These are phyloP conservation scores for Enteromius trimaculatus DNA, from an alignment of 2,797 vertebrate species.

Conservation along the genomic window DNA sequence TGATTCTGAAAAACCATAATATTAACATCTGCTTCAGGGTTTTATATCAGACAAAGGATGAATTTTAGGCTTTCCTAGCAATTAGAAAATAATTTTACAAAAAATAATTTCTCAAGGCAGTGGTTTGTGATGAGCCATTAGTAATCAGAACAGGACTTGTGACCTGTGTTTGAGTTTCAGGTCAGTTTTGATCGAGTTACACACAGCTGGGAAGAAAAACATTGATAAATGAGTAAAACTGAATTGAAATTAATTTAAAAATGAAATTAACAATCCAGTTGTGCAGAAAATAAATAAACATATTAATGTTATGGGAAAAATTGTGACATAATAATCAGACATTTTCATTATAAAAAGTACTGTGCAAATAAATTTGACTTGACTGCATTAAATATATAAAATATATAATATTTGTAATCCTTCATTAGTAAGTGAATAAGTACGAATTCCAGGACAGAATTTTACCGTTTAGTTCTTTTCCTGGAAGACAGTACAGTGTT, in stretches of 20 bases:
- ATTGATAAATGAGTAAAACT: background rate
- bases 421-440: background rate
- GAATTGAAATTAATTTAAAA: background rate
- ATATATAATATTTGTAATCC: background rate
- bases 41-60: background rate
- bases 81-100: background rate
- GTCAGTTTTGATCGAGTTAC: background rate
- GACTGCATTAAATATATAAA: background rate
- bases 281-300: background rate
- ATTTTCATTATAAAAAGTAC: background rate
- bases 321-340: background rate
- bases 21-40: background rate
- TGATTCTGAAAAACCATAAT: background rate
- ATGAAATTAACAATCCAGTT: background rate
- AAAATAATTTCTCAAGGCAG: background rate
- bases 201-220: background rate
- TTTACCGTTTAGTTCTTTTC: background rate
- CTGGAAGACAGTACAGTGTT: background rate
- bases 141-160: background rate
- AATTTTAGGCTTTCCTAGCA: background rate
- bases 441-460: background rate
- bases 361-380: background rate
- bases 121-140: background rate
- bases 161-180: background rate
- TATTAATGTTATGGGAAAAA: background rate